These are phyloP conservation scores for Mus musculus DNA, from an alignment of 2,113 vertebrate genomes.

Conservation along the genomic window DNA sequence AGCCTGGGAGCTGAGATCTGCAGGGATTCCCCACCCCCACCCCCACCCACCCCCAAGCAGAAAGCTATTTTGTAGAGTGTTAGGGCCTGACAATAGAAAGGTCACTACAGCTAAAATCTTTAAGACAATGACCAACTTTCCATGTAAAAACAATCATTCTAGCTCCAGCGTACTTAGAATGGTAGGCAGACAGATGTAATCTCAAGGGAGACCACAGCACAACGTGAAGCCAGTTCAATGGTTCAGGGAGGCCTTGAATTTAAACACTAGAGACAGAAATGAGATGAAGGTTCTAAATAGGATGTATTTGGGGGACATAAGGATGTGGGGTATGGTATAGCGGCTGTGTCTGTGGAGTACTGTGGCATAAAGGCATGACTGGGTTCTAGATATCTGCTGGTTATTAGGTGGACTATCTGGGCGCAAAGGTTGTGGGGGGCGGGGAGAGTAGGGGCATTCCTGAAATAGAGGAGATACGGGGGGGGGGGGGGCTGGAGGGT, in stretches of 20 bases:
- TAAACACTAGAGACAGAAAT: neutral
- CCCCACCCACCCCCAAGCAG: too few relatives aligned
- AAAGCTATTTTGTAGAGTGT: neutral
- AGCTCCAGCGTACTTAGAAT: too few relatives aligned
- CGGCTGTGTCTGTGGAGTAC: neutral
- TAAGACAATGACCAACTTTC: neutral
- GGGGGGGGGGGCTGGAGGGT: too few relatives aligned
- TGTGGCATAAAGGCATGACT: neutral
- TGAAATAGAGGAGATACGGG: neutral
- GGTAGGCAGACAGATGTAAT: neutral
- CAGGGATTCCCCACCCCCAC: neutral
- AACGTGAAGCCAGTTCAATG: neutral
- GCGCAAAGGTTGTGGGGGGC: neutral
- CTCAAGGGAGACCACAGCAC: neutral
- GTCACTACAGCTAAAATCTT: neutral
- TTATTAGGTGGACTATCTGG: neutral
- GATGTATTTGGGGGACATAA: neutral
- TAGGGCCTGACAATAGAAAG: neutral
- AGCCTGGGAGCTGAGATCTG: neutral
- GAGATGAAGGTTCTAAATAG: neutral
- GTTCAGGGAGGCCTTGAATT: neutral
- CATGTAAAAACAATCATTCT: neutral
- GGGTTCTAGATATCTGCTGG: neutral
- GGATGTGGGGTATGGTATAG: fast-evolving
- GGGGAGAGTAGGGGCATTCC: neutral